phyloP scores from a whole-genome alignment of 2,888 invertebrate species.

The Petrolisthes manimaculis region DNA sequence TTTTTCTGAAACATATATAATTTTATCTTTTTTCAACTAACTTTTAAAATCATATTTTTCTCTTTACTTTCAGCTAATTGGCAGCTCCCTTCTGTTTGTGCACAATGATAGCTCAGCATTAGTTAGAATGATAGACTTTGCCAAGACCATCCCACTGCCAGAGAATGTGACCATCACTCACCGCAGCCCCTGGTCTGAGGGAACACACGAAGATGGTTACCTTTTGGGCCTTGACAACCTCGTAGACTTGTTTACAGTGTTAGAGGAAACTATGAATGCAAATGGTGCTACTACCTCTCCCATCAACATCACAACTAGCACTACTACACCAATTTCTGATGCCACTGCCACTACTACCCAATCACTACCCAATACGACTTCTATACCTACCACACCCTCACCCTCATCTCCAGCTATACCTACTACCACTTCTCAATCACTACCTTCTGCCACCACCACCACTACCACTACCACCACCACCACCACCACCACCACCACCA shows the following conservation, averaged over 20 bases:
- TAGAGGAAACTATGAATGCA: slow-evolving; percentile 32
- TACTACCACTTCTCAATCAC: not conserved
- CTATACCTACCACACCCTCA: not conserved
- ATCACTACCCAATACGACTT: not conserved
- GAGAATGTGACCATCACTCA: slow-evolving; percentile 82
- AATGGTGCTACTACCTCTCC: slow-evolving; percentile 14
- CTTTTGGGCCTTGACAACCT: slow-evolving; percentile 91
- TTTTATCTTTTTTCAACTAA: no score
- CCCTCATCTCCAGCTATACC: not conserved
- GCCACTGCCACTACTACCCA: no score
- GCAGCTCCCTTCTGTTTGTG: slow-evolving; percentile 93
- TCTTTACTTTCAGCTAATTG: slow-evolving; percentile 79
- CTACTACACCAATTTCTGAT: not conserved
- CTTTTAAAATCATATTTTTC: not conserved
- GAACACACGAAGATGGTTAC: slow-evolving; percentile 97
- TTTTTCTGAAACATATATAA: no score
- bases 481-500: not conserved
- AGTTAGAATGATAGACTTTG: slow-evolving; percentile 98
- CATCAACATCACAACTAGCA: not conserved
- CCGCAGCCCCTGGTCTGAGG: slow-evolving; percentile 85
- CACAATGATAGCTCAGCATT: slow-evolving; percentile 90
- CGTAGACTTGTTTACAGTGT: slow-evolving; percentile 43
- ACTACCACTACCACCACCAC: not conserved
- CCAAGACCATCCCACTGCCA: slow-evolving; percentile 90
- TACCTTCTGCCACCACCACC: not conserved